Conservation (phyloP, 2,888 invertebrate species). For the Willowsia nigromaculata region DNA sequence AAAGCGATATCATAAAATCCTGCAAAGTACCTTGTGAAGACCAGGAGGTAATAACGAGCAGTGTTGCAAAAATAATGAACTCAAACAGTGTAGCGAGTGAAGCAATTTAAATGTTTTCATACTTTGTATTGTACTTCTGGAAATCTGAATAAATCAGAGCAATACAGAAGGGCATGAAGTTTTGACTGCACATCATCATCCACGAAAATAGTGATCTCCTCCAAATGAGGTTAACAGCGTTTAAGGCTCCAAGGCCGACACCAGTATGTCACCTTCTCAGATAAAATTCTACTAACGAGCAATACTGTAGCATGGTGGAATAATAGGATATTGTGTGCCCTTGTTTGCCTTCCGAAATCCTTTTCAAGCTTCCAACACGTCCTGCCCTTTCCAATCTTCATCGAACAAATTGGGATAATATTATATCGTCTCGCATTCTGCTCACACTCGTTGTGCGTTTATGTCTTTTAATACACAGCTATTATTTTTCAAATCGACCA, state of each 20-base stretch:
- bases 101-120: background rate
- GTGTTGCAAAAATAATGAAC: too few relatives aligned
- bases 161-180: background rate
- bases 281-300: background rate
- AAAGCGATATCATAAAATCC: too few relatives aligned
- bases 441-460: constrained; percentile 9
- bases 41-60: too few relatives aligned
- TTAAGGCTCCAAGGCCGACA: background rate
- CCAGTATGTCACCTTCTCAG: background rate
- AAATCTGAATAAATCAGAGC: too few relatives aligned
- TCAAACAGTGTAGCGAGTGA: too few relatives aligned
- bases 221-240: background rate
- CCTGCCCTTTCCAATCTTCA: constrained; percentile 7
- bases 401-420: constrained; percentile 14
- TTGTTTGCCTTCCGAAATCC: background rate
- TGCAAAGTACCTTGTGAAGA: too few relatives aligned
- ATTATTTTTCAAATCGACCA: too few relatives aligned
- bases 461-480: background rate
- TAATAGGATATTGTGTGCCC: background rate
- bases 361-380: background rate
- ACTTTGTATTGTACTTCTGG: too few relatives aligned
- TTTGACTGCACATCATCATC: background rate
- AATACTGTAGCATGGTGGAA: background rate
- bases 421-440: background rate
- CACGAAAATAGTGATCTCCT: background rate